phyloP scores from a whole-genome alignment of 2,888 invertebrate species.

The Nesidiocoris tenuis region DNA sequence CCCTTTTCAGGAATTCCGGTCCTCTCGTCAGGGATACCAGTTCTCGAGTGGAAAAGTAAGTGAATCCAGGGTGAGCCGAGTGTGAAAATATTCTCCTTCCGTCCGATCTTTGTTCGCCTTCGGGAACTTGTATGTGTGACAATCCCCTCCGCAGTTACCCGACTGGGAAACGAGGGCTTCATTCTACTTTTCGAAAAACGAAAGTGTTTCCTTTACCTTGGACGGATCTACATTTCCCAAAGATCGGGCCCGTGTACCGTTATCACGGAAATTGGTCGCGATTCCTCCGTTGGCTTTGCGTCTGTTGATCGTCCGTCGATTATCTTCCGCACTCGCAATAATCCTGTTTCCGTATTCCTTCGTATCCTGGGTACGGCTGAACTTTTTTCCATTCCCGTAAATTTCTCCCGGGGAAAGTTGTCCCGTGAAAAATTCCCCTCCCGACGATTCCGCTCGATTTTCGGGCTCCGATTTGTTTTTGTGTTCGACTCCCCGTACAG shows the following conservation, averaged over 20 bases:
- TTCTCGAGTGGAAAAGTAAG: conserved; percentile 15
- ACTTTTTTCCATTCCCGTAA: no score
- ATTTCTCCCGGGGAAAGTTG: not conserved
- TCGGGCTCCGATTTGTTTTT: not conserved
- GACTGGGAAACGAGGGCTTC: conserved; percentile 33
- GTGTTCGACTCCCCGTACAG: conserved; percentile 7
- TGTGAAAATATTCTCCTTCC: not conserved
- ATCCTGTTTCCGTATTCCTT: not conserved
- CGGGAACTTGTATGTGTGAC: conserved; percentile 17
- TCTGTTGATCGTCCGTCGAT: not conserved
- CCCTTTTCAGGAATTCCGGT: conserved; percentile 16
- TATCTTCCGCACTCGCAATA: not conserved
- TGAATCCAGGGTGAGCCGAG: not conserved
- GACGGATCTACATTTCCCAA: not conserved
- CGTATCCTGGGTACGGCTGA: no score
- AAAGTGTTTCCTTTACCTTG: conserved; percentile 16
- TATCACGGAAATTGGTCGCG: not conserved
- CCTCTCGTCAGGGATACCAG: conserved; percentile 7
- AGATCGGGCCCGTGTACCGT: not conserved
- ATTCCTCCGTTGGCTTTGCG: not conserved
- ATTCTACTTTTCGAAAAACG: conserved; percentile 24
- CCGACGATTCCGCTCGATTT: not conserved
- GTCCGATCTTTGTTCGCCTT: not conserved
- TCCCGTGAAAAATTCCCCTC: not conserved
- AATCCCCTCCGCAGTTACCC: conserved; percentile 22